Evolutionary conservation across 2,797 vertebrate species (phyloP).

Genomic region (Cirrhinus molitorella): DNA sequence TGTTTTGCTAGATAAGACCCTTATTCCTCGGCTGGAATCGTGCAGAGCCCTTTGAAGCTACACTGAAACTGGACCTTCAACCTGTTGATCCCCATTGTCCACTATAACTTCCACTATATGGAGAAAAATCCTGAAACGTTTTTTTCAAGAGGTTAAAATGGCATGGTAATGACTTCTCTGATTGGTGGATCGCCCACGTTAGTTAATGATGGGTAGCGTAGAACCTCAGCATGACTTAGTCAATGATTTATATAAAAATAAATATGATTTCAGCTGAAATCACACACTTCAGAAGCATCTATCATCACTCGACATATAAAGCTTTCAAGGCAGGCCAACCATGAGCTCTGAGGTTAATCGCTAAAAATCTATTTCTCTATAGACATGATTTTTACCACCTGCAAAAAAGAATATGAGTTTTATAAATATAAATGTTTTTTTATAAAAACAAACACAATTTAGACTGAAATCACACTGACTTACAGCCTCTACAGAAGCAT

Average conservation of each 20-base stretch:
- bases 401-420: neutral
- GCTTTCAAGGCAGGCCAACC: neutral
- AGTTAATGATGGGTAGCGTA: neutral
- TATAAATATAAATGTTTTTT: slow-evolving; percentile 15
- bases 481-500: neutral
- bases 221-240: neutral
- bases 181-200: neutral
- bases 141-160: neutral
- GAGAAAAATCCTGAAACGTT: too few relatives aligned
- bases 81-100: too few relatives aligned
- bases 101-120: too few relatives aligned
- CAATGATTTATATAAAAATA: slow-evolving; percentile 15
- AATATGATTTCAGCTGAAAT: slow-evolving; percentile 3
- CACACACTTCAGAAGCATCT: neutral
- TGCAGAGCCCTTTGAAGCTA: too few relatives aligned
- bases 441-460: slow-evolving; percentile 25
- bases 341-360: neutral
- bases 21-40: too few relatives aligned
- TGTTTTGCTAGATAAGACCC: too few relatives aligned
- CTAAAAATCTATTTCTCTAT: slow-evolving; percentile 12
- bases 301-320: neutral
- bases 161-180: neutral
- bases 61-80: too few relatives aligned
- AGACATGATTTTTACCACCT: slow-evolving; percentile 10
- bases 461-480: slow-evolving; percentile 9